Evolutionary conservation across 2,113 vertebrate species (phyloP), one percentile per base, ranked within the genome.

Genomic region (Dipodomys ordii): DNA sequence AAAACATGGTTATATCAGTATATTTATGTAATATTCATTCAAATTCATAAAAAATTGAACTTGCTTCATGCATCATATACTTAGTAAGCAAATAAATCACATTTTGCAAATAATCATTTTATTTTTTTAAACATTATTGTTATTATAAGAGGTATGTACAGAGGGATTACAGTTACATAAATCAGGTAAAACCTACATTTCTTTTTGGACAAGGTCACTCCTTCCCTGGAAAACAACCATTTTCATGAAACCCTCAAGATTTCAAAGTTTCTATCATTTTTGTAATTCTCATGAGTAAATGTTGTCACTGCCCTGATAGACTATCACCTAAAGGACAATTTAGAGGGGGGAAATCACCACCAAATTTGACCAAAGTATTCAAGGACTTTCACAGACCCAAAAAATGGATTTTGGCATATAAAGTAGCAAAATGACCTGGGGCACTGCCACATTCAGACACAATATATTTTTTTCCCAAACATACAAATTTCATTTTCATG

Each of bases 401-500:
- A 6, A 39, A 94, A 87, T 46, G 8, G 32, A 15, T 3, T 95
- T 96, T n/a, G 71, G 18, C 8, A 49, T 62, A 84, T 84, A 20
- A 25, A 87, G 2, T 53, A 57, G 35, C 27, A 82, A n/a, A 92
- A 30, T 74, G 49, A 72, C 11, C 20, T 13, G 22, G 57, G 9
- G 7, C 23, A 35, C 23, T 76, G 83, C 76, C 87, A 84, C 82
- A 28, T 77, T 30, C n/a, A 67, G n/a, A 88, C 19, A 83, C 53
- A 72, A 20, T 62, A 46, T 85, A 23, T 76, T 83, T 53, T 89
- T 23, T 72, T 96, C n/a, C 68, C 62, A 87, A 85, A 77, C 23
- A 65, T 94, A 18, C 76, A 53, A 69, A 23, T 53, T 91, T 81
- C 44, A 35, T 27, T 79, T 28, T 25, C 44, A 62, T 64, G 53